phyloP scores from a whole-genome alignment of 2,888 invertebrate genomes.

The Sinotaia quadrata region DNA sequence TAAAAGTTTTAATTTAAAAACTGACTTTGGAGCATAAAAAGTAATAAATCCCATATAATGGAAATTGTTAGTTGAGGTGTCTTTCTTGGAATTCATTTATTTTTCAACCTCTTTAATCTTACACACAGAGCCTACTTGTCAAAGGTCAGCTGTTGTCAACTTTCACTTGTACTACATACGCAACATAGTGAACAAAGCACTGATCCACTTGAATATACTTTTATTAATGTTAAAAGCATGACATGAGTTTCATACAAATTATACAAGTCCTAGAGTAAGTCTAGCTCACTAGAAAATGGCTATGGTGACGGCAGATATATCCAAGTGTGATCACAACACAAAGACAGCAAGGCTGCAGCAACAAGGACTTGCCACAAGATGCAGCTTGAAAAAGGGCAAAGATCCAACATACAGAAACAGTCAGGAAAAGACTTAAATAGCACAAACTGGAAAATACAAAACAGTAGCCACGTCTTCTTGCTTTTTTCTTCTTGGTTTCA shows the following conservation, averaged over 20 bases:
- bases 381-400: conserved; percentile 8
- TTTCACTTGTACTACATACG: too few relatives aligned
- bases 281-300: conserved; percentile 36
- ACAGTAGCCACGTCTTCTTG: not conserved
- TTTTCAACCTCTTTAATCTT: too few relatives aligned
- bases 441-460: conserved; percentile 1
- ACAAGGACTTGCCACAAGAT: not conserved
- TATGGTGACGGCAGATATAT: conserved; percentile 30
- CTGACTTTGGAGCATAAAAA: too few relatives aligned
- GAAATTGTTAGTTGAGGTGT: too few relatives aligned
- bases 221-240: conserved; percentile 53
- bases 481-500: too few relatives aligned
- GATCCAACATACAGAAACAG: conserved; percentile 7
- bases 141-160: too few relatives aligned
- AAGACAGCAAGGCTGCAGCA: conserved; percentile 21
- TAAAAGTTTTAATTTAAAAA: too few relatives aligned
- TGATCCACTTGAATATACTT: conserved; percentile 46
- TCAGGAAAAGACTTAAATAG: not conserved
- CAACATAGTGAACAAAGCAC: conserved; percentile 17
- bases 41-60: too few relatives aligned
- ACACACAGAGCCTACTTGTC: too few relatives aligned
- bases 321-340: conserved; percentile 39
- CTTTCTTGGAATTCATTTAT: too few relatives aligned
- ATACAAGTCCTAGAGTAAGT: conserved; percentile 33
- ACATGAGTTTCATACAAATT: conserved; percentile 40